Conservation (phyloP, 1,140 invertebrate species). For the Centruroides sculpturatus region DNA sequence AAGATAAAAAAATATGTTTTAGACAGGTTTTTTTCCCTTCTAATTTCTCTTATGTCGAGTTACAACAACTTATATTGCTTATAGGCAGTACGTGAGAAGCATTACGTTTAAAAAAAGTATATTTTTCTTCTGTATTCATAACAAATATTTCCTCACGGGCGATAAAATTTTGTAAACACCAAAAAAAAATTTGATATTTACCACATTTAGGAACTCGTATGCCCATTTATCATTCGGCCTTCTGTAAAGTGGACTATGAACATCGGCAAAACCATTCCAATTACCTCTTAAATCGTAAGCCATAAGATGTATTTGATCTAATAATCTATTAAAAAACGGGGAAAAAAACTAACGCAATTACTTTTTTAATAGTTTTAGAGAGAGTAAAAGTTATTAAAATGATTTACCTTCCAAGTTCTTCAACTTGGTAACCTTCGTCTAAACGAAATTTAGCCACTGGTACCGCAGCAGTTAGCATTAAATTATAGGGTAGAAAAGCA, state of each 20-base stretch:
- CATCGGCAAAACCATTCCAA: constrained; percentile 76
- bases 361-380: no score
- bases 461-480: constrained; percentile 77
- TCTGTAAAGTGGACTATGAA: constrained; percentile 66
- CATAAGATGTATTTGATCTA: constrained; percentile 77
- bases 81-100: neutral
- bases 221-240: constrained; percentile 63
- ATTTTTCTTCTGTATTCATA: neutral
- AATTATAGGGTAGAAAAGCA: constrained; percentile 56
- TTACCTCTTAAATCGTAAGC: constrained; percentile 81
- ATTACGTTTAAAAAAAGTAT: neutral
- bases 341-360: no score
- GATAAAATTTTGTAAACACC: no score
- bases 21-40: neutral
- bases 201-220: constrained; percentile 72
- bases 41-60: neutral
- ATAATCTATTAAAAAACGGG: constrained; percentile 12
- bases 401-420: constrained; percentile 59
- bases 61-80: neutral
- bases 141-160: neutral
- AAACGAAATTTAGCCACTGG: constrained; percentile 67
- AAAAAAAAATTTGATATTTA: constrained; percentile 32
- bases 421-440: constrained; percentile 74
- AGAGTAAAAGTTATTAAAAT: no score
- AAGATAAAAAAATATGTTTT: neutral